Percentiles rank a stretch among this genome's conserved stretches.
phyloP scores from a whole-genome alignment of 2,113 vertebrate genomes.

The Chaetodon trifascialis region DNA sequence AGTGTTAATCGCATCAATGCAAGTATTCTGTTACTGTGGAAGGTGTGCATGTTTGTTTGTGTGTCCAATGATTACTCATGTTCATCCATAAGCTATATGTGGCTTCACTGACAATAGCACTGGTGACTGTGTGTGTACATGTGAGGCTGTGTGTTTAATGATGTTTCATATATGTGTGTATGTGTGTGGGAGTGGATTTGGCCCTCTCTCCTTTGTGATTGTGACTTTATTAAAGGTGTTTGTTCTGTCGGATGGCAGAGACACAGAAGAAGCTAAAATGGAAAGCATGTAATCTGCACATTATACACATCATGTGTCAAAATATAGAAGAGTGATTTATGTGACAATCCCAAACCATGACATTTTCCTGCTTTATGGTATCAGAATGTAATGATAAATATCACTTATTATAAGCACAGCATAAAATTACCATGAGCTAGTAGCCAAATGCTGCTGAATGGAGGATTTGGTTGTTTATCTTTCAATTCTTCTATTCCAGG shows the following conservation, averaged over 20 bases:
- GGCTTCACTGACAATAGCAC: conserved; percentile 63
- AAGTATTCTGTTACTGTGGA: conserved; percentile 43
- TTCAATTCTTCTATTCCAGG: conserved; percentile 41
- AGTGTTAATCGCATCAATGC: conserved; percentile 83
- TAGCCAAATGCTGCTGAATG: conserved; percentile 65
- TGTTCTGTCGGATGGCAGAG: conserved; percentile 65
- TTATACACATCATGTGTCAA: conserved; percentile 77
- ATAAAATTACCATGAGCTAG: conserved; percentile 56
- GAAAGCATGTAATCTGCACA: conserved; percentile 74
- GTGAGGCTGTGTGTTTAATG: conserved; percentile 49
- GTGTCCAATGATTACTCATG: conserved; percentile 68
- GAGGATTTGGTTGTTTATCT: conserved; percentile 68
- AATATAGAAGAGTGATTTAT: conserved; percentile 74
- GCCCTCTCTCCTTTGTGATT: conserved; percentile 90
- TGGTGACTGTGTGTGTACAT: conserved; percentile 32
- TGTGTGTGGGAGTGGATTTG: conserved; percentile 86
- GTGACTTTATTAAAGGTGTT: conserved; percentile 85
- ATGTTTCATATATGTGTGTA: conserved; percentile 55
- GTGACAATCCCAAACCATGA: conserved; percentile 61
- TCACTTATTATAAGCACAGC: conserved; percentile 66
- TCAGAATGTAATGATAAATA: conserved; percentile 71
- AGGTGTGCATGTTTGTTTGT: conserved; percentile 46
- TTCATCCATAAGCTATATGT: conserved; percentile 68
- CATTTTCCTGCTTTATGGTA: conserved; percentile 65
- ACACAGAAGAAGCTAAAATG: conserved; percentile 68